Conservation (phyloP, 1,140 invertebrate species). For the Metopolophium dirhodum region DNA sequence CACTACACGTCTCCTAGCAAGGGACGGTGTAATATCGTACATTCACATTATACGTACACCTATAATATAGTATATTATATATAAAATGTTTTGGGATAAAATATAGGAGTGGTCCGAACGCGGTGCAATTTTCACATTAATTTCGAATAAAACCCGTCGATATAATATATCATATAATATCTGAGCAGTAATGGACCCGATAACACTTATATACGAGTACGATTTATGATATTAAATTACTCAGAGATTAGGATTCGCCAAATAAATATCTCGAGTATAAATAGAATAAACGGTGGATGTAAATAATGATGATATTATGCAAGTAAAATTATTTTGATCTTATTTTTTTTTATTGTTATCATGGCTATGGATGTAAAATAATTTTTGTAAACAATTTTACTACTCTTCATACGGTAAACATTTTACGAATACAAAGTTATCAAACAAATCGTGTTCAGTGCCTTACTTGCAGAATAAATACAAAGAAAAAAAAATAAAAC, state of each 20-base stretch:
- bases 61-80: neutral
- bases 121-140: slow-evolving; percentile 4
- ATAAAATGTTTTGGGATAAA: slow-evolving; percentile 1
- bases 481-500: too few relatives aligned
- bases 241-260: neutral
- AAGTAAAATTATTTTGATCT: neutral
- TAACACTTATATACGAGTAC: neutral
- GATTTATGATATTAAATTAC: slow-evolving; percentile 13
- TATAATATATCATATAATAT: slow-evolving; percentile 15
- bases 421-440: neutral
- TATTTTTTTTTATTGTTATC: neutral
- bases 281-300: neutral
- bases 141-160: neutral
- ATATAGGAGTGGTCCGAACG: neutral
- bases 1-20: neutral
- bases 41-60: neutral
- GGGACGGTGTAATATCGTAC: neutral
- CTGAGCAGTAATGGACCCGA: neutral
- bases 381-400: neutral
- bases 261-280: neutral
- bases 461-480: too few relatives aligned
- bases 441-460: neutral
- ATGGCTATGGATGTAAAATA: neutral
- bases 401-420: neutral
- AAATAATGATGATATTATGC: neutral